phyloP scores from a whole-genome alignment of 1,140 invertebrate species.

The Pseudomyrmex sp. region DNA sequence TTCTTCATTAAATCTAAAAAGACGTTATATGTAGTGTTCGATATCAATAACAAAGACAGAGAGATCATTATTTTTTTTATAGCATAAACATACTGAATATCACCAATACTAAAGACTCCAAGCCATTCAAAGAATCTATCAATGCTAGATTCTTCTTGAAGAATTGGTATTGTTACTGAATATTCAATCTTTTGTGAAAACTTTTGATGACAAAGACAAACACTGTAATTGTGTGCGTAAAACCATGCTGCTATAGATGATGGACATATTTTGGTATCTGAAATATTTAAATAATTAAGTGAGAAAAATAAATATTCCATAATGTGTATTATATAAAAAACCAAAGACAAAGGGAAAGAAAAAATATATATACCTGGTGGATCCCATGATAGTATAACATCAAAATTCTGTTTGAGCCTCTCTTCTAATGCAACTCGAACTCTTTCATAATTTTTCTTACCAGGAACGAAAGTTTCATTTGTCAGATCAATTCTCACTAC shows the following conservation, averaged over 20 bases:
- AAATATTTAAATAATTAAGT: slow-evolving; percentile 66
- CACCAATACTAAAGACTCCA: slow-evolving; percentile 84
- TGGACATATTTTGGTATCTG: slow-evolving; percentile 85
- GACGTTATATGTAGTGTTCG: slow-evolving; percentile 16
- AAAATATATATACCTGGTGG: slow-evolving; percentile 81
- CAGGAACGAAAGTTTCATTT: slow-evolving; percentile 82
- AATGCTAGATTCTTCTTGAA: slow-evolving; percentile 72
- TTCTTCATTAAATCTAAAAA: slow-evolving; percentile 68
- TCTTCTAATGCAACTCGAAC: slow-evolving; percentile 81
- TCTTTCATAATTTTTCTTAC: slow-evolving; percentile 85
- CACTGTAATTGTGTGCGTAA: slow-evolving; percentile 80
- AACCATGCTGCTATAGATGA: slow-evolving; percentile 88
- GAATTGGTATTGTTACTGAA: slow-evolving; percentile 80
- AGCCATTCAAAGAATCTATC: slow-evolving; percentile 86
- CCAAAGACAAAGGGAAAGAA: neutral
- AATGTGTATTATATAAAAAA: slow-evolving; percentile 21
- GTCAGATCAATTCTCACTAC: slow-evolving; percentile 86
- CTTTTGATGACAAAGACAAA: slow-evolving; percentile 83
- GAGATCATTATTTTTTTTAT: slow-evolving; percentile 27
- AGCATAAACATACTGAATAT: slow-evolving; percentile 80
- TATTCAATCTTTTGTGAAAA: slow-evolving; percentile 76
- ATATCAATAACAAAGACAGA: neutral
- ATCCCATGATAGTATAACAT: slow-evolving; percentile 86
- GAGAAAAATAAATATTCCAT: neutral
- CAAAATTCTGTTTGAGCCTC: slow-evolving; percentile 80